A percentile compares a stretch with the other conserved stretches of the same genome.
phyloP scores from a whole-genome alignment of 2,888 invertebrate species.

The Heliothis peltigera region DNA sequence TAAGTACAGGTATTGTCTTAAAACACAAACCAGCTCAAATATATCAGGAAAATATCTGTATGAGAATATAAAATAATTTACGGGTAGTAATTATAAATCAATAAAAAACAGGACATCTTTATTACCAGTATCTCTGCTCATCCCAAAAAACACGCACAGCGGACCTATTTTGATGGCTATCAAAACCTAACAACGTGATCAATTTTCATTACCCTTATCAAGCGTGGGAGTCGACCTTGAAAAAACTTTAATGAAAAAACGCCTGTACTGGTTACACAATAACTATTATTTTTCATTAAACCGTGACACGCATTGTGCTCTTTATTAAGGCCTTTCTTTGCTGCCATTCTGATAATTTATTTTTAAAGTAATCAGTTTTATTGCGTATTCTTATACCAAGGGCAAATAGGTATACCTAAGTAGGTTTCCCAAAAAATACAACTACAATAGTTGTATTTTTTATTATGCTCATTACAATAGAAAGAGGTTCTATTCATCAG shows the following conservation, averaged over 20 bases:
- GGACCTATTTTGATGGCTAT: not conserved
- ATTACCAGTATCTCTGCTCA: not conserved
- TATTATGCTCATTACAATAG: not conserved
- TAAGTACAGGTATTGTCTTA: no score
- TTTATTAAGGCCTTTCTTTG: slow-evolving; percentile 33
- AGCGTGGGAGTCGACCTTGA: slow-evolving; percentile 41
- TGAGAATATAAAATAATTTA: no score
- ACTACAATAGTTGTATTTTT: not conserved
- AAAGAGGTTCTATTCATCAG: slow-evolving; percentile 1
- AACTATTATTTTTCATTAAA: slow-evolving; percentile 62
- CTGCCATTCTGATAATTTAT: slow-evolving; percentile 24
- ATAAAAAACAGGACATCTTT: not conserved
- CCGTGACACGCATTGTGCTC: slow-evolving; percentile 44
- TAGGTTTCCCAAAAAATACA: not conserved
- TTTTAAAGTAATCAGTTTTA: slow-evolving; percentile 35
- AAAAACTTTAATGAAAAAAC: slow-evolving; percentile 49
- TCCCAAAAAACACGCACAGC: not conserved
- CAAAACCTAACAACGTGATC: slow-evolving; percentile 24
- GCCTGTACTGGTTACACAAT: slow-evolving; percentile 19
- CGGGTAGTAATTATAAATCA: no score
- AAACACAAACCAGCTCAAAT: no score
- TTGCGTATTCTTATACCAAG: slow-evolving; percentile 23
- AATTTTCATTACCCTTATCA: slow-evolving; percentile 45
- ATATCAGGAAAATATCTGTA: not conserved
- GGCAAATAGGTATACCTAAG: not conserved